Percentiles rank a stretch among this genome's conserved stretches.
These are phyloP conservation scores for Tenodera sinensis DNA, from an alignment of 2,888 invertebrate species.

Conservation along the genomic window DNA sequence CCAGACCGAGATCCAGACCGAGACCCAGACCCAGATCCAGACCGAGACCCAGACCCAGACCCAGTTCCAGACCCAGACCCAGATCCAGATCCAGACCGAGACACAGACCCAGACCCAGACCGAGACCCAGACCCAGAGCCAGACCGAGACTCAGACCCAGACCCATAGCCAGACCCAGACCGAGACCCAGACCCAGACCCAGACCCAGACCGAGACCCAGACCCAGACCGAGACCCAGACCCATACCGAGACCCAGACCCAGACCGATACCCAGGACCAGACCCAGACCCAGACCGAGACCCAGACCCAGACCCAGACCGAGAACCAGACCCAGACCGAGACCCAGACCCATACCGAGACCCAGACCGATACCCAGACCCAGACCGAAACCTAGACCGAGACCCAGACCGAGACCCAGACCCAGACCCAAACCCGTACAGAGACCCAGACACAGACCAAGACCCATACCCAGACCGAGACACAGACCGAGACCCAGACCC, in stretches of 20 bases:
- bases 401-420: neutral
- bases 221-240: too few species aligned
- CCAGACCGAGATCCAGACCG: conserved; percentile 29
- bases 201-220: conserved; percentile 30
- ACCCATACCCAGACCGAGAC: neutral
- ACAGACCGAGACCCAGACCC: neutral
- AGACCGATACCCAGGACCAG: neutral
- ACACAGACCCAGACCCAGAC: conserved; percentile 23
- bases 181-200: conserved; percentile 32
- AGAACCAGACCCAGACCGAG: conserved; percentile 19
- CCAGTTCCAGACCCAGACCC: neutral
- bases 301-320: conserved; percentile 14
- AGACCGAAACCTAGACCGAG: neutral
- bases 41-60: conserved; percentile 23
- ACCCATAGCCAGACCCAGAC: conserved; percentile 33
- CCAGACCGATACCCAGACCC: too few species aligned
- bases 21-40: too few species aligned
- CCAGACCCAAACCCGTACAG: neutral
- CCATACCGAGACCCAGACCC: too few species aligned
- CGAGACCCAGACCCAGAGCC: neutral
- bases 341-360: conserved; percentile 29
- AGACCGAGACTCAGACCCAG: neutral
- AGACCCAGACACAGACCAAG: too few species aligned
- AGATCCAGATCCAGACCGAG: conserved; percentile 30
- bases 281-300: neutral